Conservation (phyloP, 1,140 invertebrate genomes). For the Bombus haemorrhoidalis region DNA sequence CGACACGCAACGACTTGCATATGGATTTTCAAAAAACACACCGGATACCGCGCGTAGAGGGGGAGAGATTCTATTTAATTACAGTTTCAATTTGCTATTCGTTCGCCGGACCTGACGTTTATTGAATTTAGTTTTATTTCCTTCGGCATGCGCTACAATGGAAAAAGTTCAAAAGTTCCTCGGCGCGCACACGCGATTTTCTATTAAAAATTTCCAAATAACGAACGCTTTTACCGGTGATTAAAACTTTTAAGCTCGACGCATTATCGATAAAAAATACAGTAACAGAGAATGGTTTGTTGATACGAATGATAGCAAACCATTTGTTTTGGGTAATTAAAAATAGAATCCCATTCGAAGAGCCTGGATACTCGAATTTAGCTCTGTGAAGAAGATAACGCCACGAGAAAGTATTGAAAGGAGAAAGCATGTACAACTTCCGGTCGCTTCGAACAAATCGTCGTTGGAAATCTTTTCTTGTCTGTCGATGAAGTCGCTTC, state of each 20-base stretch:
- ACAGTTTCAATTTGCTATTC: constrained; percentile 34
- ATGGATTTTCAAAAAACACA: constrained; percentile 14
- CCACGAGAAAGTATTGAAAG: constrained; percentile 53
- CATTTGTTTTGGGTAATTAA: not conserved
- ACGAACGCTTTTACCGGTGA: constrained; percentile 8
- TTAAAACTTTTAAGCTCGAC: constrained; percentile 20
- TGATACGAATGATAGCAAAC: not conserved
- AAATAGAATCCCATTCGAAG: not conserved
- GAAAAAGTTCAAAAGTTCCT: constrained; percentile 9
- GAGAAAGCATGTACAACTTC: constrained; percentile 55
- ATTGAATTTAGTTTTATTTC: constrained; percentile 34
- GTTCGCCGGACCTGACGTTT: constrained; percentile 1
- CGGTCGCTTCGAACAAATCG: constrained; percentile 12
- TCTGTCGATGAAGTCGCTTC: not conserved
- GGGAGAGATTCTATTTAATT: constrained; percentile 33
- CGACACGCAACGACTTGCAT: not conserved
- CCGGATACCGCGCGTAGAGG: not conserved
- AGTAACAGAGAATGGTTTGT: not conserved
- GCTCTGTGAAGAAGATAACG: not conserved
- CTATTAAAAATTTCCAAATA: constrained; percentile 15
- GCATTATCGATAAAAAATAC: not conserved
- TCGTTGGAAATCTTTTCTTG: constrained; percentile 22
- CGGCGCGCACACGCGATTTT: not conserved
- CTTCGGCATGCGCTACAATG: not conserved
- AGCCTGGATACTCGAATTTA: too few relatives aligned